Base-by-base conservation (phyloP, 2,888 invertebrate genomes). In the Seira musarum region DNA sequence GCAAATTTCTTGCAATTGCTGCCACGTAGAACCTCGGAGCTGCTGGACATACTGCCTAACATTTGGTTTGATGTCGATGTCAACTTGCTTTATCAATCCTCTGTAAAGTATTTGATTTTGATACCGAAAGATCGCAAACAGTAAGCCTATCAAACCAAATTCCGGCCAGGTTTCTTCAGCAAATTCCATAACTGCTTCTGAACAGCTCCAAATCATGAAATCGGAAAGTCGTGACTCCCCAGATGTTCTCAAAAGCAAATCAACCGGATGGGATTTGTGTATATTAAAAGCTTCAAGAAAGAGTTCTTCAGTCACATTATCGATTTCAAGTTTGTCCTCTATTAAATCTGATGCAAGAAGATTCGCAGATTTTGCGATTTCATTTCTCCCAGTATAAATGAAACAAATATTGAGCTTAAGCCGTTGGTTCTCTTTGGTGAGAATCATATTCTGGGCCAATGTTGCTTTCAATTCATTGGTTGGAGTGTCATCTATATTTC, bases 161-260 rank as follows among this genome's bases (percentile, higher is more conserved):
- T 63, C 72, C 1, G 72, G 72, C 72, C 72, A 72, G 17, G 35
- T 46, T 1, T 6, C 5, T 1, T 63, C 46, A 8, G 64, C 5
- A 64, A 72, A 64, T 0, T 72, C 46, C 46, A 72, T 15, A 49
- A 21, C 40, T 3, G 72, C 72, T 0, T 30, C 10, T 10, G 61
- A 40, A 1, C 30, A 6, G 0, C 60, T 19, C 72, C 72, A 72
- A 1, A 64, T n/a, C 3, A 64, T 15, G 25, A 72, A 72, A 15
- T 64, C 72, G 1, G 72, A 72, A 1, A 63, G 15, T 0, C 72
- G 40, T 3, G 1, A 0, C 1, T 72, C 72, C 1, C 72, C 72
- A 6, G 21, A 10, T 8, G 72, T 72, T 64, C 72, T 8, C 0
- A 72, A 21, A 0, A 72, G 0, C 3, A 72, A 8, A 15, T 72